Percentiles rank a stretch among this genome's conserved stretches.
Evolutionary conservation across 2,888 invertebrate species (phyloP).

Genomic region (Ceriagrion tenellum): DNA sequence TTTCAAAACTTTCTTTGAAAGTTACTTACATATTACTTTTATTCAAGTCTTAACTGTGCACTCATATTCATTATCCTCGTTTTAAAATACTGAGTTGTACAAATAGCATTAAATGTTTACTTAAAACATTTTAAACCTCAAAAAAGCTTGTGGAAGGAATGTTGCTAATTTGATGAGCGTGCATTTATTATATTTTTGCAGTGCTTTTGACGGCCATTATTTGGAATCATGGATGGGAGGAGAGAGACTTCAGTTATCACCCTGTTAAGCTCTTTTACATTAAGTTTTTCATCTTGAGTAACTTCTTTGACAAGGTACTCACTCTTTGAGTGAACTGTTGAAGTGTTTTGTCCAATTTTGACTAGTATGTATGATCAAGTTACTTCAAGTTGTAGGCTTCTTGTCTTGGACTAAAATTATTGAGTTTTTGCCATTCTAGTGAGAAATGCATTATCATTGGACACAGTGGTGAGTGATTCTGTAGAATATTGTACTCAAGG

Average conservation of each 20-base stretch:
- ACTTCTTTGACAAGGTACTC: neutral
- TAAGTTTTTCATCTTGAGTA: neutral
- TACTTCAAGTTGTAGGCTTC: neutral
- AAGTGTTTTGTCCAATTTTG: neutral
- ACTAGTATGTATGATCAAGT: neutral
- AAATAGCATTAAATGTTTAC: constrained; percentile 53
- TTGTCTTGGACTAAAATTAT: neutral
- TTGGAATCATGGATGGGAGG: constrained; percentile 7
- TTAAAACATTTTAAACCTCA: constrained; percentile 10
- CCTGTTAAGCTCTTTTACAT: neutral
- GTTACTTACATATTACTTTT: neutral
- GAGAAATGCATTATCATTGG: neutral
- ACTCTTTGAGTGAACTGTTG: neutral
- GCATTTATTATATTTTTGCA: constrained; percentile 34
- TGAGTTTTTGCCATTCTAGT: neutral
- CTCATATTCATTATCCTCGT: constrained; percentile 33
- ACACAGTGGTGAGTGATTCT: neutral
- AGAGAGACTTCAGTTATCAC: neutral
- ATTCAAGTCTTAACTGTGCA: neutral
- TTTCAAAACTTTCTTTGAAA: neutral
- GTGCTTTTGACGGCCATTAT: neutral
- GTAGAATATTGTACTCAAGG: neutral
- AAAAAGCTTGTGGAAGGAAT: neutral
- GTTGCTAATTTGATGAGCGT: constrained; percentile 17
- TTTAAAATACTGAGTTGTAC: constrained; percentile 39